These are phyloP conservation scores for Orchestia grillus DNA, from an alignment of 1,140 invertebrate genomes.

Conservation along the genomic window DNA sequence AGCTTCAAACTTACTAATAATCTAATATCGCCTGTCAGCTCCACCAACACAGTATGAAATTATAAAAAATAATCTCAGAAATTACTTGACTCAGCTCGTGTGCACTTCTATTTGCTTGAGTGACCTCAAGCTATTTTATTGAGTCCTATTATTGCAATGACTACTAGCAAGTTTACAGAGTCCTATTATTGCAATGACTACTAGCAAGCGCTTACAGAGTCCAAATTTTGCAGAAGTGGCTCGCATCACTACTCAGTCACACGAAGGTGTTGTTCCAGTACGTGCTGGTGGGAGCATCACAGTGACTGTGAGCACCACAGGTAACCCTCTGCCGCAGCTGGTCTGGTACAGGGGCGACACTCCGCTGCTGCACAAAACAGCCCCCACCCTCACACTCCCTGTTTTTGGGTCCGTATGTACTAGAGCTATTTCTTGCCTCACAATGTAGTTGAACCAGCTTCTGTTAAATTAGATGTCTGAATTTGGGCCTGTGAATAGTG, in stretches of 20 bases:
- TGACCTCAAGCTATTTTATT: neutral
- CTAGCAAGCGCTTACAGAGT: neutral
- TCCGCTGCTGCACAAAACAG: neutral
- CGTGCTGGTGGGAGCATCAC: neutral
- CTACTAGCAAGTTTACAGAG: neutral
- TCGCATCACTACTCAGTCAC: conserved; percentile 12
- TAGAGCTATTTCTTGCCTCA: neutral
- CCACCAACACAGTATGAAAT: too few species aligned
- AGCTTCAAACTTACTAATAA: too few species aligned
- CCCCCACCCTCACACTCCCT: neutral
- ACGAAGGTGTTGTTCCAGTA: neutral
- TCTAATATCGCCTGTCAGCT: too few species aligned
- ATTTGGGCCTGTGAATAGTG: neutral
- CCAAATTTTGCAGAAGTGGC: neutral
- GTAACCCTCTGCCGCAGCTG: conserved; percentile 23
- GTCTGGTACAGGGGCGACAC: conserved; percentile 17
- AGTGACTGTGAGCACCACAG: neutral
- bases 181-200: neutral
- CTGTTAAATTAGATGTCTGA: too few species aligned
- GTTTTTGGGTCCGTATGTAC: neutral
- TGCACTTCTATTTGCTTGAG: too few species aligned
- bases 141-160: neutral
- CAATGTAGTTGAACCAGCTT: neutral
- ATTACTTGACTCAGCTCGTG: too few species aligned
- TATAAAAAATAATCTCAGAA: too few species aligned